A percentile compares a stretch with the other conserved stretches of the same genome.
phyloP scores from a whole-genome alignment of 2,888 invertebrate species.

The Caenorhabditis parvicauda region DNA sequence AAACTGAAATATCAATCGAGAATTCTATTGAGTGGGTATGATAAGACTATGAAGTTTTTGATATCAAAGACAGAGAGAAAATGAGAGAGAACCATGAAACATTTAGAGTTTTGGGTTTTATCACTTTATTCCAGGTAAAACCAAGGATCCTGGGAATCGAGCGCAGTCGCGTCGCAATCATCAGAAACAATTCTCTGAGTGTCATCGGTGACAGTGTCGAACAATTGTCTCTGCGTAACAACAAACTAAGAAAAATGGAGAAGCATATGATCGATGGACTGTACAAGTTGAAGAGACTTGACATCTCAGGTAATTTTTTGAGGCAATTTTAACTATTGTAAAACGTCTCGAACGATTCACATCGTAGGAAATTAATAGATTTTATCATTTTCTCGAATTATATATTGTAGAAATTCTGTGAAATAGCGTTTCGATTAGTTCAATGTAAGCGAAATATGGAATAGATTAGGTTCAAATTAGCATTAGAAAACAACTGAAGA shows the following conservation, averaged over 20 bases:
- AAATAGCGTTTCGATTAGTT: too few species aligned
- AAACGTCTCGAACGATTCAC: background rate
- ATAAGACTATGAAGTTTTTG: too few species aligned
- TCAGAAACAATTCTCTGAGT: slow-evolving; percentile 41
- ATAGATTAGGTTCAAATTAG: too few species aligned
- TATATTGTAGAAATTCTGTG: too few species aligned
- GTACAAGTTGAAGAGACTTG: slow-evolving; percentile 35
- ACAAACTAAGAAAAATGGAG: slow-evolving; percentile 46
- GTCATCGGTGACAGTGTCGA: slow-evolving; percentile 29
- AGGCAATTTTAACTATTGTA: background rate
- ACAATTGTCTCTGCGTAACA: slow-evolving; percentile 44
- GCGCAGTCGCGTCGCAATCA: slow-evolving; percentile 28
- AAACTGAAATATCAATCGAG: too few species aligned
- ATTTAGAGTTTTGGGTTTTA: too few species aligned
- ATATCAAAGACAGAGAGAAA: too few species aligned
- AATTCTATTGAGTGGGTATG: too few species aligned
- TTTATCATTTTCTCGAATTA: background rate
- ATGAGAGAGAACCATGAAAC: too few species aligned
- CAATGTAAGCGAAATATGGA: too few species aligned
- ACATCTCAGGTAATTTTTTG: slow-evolving; percentile 31
- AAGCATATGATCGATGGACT: slow-evolving; percentile 37
- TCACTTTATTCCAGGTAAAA: slow-evolving; percentile 27
- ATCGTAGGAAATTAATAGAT: background rate
- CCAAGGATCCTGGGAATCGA: slow-evolving; percentile 41
- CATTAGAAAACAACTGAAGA: too few species aligned